A percentile compares a stretch with the other conserved stretches of the same genome.
phyloP scores from a whole-genome alignment of 2,888 invertebrate genomes.

The Poecilobothrus nobilitatus region DNA sequence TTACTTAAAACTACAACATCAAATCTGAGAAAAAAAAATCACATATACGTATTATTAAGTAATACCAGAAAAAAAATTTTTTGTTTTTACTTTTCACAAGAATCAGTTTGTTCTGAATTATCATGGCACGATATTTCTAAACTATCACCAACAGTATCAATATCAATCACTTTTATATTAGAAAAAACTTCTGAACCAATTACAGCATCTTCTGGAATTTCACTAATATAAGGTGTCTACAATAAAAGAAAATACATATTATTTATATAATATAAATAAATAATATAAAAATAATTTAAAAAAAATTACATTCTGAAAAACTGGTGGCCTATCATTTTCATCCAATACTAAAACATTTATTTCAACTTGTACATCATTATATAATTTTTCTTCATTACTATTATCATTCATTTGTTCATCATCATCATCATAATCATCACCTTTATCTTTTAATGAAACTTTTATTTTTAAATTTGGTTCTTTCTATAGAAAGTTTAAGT shows the following conservation, averaged over 20 bases:
- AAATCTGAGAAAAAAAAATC: constrained; percentile 30
- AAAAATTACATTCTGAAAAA: constrained; percentile 61
- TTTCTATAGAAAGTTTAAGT: constrained; percentile 55
- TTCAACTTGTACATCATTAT: constrained; percentile 66
- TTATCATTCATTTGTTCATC: constrained; percentile 44
- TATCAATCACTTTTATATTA: constrained; percentile 66
- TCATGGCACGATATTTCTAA: constrained; percentile 61
- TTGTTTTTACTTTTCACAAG: constrained; percentile 40
- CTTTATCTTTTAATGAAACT: constrained; percentile 70
- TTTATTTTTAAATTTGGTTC: constrained; percentile 70
- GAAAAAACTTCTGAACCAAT: constrained; percentile 64
- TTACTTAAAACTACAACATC: constrained; percentile 34
- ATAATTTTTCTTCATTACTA: constrained; percentile 50
- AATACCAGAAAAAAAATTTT: constrained; percentile 13
- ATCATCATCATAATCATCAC: not conserved
- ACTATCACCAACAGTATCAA: constrained; percentile 70
- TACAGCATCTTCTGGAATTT: constrained; percentile 66
- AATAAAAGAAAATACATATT: constrained; percentile 26
- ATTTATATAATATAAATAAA: not conserved
- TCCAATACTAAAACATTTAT: constrained; percentile 78
- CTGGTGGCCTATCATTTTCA: constrained; percentile 81
- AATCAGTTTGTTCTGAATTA: constrained; percentile 43
- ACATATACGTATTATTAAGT: not conserved
- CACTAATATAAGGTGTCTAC: constrained; percentile 71
- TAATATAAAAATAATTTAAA: not conserved